phyloP scores from a whole-genome alignment of 2,113 vertebrate genomes.

The Campylorhamphus procurvoides region DNA sequence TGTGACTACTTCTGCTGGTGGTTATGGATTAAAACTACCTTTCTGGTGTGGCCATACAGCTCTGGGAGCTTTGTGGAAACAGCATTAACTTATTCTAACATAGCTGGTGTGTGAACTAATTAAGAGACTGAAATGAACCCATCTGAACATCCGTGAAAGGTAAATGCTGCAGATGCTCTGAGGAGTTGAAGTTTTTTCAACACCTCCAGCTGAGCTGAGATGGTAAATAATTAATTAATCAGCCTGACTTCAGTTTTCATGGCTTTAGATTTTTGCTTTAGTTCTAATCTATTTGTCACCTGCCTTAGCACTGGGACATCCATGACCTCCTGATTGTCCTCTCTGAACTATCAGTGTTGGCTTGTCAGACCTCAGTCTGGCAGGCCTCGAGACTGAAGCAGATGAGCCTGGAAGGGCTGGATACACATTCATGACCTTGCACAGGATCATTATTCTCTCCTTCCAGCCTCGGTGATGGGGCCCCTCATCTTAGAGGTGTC shows the following conservation, averaged over 20 bases:
- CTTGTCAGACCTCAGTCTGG: neutral
- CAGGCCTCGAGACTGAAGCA: neutral
- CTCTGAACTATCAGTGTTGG: neutral
- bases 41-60: neutral
- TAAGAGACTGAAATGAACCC: slow-evolving; percentile 12
- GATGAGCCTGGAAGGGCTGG: neutral
- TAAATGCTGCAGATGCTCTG: neutral
- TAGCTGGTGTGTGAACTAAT: neutral
- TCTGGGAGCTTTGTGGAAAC: neutral
- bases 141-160: neutral
- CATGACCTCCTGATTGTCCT: neutral
- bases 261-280: neutral
- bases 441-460: neutral
- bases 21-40: neutral
- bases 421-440: neutral
- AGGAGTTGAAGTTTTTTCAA: neutral
- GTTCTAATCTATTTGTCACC: neutral
- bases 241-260: neutral
- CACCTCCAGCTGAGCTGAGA: neutral
- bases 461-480: neutral
- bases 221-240: slow-evolving; percentile 13
- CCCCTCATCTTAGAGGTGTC: neutral
- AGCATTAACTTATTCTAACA: neutral
- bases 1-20: neutral
- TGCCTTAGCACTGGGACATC: neutral